A percentile compares a stretch with the other conserved stretches of the same genome.
phyloP scores from a whole-genome alignment of 92 coral and sea anemone genomes.

The Zoanthus gigantus region DNA sequence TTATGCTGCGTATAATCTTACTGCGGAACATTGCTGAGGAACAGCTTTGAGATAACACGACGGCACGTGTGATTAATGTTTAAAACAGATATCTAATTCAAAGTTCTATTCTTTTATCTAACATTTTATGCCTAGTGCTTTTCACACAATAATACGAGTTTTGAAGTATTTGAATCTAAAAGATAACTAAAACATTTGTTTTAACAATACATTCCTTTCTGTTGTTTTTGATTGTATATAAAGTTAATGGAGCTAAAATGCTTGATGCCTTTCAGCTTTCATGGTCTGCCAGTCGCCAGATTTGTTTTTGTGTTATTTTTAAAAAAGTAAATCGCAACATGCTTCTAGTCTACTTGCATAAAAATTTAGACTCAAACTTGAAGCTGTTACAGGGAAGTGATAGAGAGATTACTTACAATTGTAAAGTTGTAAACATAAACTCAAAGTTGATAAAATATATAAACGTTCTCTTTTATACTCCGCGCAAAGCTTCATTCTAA shows the following conservation, averaged over 20 bases:
- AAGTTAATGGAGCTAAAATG: too few relatives aligned
- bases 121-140: slow-evolving; percentile 33
- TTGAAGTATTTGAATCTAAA: background rate
- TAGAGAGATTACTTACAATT: background rate
- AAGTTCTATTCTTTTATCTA: slow-evolving; percentile 1
- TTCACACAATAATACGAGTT: background rate
- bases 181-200: background rate
- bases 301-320: too few relatives aligned
- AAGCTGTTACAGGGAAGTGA: background rate
- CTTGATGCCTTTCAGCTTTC: too few relatives aligned
- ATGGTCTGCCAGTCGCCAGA: too few relatives aligned
- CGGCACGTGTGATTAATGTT: slow-evolving; percentile 74
- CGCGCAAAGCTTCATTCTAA: background rate
- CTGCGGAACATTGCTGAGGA: background rate
- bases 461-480: background rate
- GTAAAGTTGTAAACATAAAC: background rate
- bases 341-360: background rate
- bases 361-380: background rate
- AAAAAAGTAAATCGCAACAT: too few relatives aligned
- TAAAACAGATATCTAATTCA: slow-evolving; percentile 55
- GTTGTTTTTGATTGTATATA: too few relatives aligned
- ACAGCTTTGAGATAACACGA: background rate
- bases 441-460: background rate
- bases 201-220: background rate
- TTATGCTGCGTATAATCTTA: background rate